A percentile compares a stretch with the other conserved stretches of the same genome.
Conservation (phyloP, 2,113 vertebrate species). For the Cardinalis cardinalis region DNA sequence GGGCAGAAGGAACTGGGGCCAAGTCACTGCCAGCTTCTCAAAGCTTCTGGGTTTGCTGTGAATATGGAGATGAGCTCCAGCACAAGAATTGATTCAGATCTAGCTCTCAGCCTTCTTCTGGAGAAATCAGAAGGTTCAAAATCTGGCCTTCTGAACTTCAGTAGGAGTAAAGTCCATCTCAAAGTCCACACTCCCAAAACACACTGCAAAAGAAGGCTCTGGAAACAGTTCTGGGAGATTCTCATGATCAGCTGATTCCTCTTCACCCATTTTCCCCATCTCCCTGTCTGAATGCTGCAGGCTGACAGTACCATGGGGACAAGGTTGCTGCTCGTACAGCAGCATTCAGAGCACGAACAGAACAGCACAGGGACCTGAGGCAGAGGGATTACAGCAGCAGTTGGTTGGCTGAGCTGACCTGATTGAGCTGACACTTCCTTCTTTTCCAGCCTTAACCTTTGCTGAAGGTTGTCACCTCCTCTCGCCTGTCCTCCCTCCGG, state of each 20-base stretch:
- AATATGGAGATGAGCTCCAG: background rate
- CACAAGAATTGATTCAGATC: background rate
- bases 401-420: background rate
- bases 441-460: conserved; percentile 15
- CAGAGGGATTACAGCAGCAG: background rate
- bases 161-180: background rate
- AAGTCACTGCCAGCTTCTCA: background rate
- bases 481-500: background rate
- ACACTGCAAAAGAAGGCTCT: background rate
- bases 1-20: background rate
- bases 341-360: background rate
- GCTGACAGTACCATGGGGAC: background rate
- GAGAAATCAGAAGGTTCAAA: background rate
- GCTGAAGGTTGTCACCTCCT: background rate
- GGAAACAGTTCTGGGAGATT: background rate
- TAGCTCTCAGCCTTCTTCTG: background rate
- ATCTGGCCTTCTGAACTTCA: background rate
- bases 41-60: background rate
- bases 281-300: background rate
- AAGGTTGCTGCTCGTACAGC: background rate
- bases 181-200: background rate
- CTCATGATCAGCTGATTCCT: background rate
- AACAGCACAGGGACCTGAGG: background rate
- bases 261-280: background rate
- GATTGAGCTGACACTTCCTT: background rate